Evolutionary conservation across 30 jellyfish, hydroid and myxozoan species (phyloP).

Genomic region (Morbakka virulenta): DNA sequence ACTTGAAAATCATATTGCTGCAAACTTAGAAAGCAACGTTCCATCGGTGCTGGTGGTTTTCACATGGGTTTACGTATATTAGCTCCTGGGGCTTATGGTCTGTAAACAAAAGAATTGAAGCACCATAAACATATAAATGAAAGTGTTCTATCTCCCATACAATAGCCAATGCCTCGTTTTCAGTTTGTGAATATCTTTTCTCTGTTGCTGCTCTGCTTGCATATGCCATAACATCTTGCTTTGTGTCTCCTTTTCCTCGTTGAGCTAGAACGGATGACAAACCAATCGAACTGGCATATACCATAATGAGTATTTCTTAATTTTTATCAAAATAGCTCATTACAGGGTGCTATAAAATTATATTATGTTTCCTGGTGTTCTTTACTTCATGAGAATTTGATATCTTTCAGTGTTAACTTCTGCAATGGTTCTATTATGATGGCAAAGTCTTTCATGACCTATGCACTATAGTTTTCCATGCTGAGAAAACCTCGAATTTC

Average conservation of each 20-base stretch:
- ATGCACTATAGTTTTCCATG: constrained; percentile 30
- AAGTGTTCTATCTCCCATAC: not conserved
- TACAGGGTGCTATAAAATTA: not conserved
- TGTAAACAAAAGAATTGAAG: not conserved
- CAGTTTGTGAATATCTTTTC: not conserved
- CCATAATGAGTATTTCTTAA: not conserved
- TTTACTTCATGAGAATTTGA: not conserved
- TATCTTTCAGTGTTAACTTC: constrained; percentile 16
- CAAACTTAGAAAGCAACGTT: no score
- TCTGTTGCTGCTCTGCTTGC: not conserved
- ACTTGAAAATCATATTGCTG: no score
- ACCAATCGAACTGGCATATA: not conserved
- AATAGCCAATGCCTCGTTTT: not conserved
- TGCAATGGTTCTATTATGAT: constrained; percentile 43
- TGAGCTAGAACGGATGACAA: not conserved
- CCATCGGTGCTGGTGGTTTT: no score
- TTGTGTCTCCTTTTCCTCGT: no score
- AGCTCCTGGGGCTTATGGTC: no score
- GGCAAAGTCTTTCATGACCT: constrained; percentile 39
- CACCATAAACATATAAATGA: not conserved
- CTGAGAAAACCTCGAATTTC: constrained; percentile 50
- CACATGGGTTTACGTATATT: no score
- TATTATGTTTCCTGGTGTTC: not conserved
- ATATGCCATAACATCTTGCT: no score
- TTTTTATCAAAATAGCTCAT: not conserved